Conservation (phyloP, 2,113 vertebrate species). For the Dinomys branickii region DNA sequence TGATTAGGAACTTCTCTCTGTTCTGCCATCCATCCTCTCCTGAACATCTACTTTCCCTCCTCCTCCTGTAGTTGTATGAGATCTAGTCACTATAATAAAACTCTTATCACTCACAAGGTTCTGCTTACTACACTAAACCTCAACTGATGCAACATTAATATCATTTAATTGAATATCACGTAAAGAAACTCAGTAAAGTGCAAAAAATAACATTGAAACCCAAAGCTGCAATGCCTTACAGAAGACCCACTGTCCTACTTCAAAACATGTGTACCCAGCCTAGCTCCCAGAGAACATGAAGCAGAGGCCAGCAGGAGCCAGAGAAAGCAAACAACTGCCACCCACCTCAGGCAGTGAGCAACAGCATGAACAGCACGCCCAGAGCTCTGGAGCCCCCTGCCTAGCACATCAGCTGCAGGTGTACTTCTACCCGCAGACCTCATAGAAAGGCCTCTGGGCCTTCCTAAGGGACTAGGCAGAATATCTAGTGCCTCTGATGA, state of each 20-base stretch:
- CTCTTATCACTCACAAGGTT: neutral
- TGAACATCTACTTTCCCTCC: neutral
- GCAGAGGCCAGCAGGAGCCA: neutral
- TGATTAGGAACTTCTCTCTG: neutral
- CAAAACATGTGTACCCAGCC: accelerated
- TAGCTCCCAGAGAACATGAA: neutral
- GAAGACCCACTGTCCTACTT: neutral
- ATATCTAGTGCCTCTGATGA: too few relatives aligned
- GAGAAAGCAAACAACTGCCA: neutral
- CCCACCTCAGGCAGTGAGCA: neutral
- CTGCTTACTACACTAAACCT: neutral
- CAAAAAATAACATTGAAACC: neutral
- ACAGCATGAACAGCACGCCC: accelerated
- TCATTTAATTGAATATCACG: neutral
- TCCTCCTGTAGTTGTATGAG: neutral
- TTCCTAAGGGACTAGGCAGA: too few relatives aligned
- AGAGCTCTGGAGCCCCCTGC: neutral
- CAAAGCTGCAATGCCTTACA: too few relatives aligned
- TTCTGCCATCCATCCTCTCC: neutral
- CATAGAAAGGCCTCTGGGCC: neutral
- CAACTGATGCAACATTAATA: neutral
- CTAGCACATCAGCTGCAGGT: neutral
- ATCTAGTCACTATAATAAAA: neutral
- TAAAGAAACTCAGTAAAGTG: neutral
- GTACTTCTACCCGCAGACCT: neutral